phyloP scores from a whole-genome alignment of 2,888 invertebrate species.

The Vesta saturnalis region DNA sequence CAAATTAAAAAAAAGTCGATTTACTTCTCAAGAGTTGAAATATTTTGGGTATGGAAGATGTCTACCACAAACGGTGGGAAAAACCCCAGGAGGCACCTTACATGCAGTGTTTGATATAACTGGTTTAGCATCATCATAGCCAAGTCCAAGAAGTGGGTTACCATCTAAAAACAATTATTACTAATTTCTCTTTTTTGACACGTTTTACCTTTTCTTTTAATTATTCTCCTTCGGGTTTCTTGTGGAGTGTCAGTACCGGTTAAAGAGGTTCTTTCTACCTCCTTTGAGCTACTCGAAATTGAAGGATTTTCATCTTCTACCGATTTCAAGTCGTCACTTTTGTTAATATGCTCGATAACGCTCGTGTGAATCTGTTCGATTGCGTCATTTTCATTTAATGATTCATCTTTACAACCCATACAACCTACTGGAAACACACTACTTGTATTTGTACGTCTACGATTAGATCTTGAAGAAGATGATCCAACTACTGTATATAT shows the following conservation, averaged over 20 bases:
- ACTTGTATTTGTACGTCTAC: slow-evolving; percentile 41
- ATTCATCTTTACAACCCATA: slow-evolving; percentile 48
- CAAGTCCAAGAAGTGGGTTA: slow-evolving; percentile 58
- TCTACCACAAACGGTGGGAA: slow-evolving; percentile 59
- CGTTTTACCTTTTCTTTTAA: slow-evolving; percentile 33
- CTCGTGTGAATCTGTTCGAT: background rate
- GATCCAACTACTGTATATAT: slow-evolving; percentile 18
- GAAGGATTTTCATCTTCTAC: background rate
- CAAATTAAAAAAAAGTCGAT: background rate
- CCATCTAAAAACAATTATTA: slow-evolving; percentile 53
- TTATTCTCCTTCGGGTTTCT: slow-evolving; percentile 49
- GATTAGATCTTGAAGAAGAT: slow-evolving; percentile 31
- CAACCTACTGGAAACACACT: slow-evolving; percentile 50
- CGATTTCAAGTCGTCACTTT: background rate
- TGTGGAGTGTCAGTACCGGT: slow-evolving; percentile 56
- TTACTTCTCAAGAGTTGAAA: background rate
- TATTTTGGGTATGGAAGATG: background rate
- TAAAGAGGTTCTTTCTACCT: slow-evolving; percentile 53
- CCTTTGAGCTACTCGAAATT: background rate
- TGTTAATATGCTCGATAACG: background rate
- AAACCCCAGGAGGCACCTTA: slow-evolving; percentile 60
- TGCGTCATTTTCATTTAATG: background rate
- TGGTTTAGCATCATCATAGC: slow-evolving; percentile 49
- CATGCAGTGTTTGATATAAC: slow-evolving; percentile 42
- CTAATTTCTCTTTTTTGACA: background rate